Evolutionary conservation across 2,888 invertebrate genomes (phyloP), one percentile per base, ranked within the genome.

Genomic region (Macaria liturata): DNA sequence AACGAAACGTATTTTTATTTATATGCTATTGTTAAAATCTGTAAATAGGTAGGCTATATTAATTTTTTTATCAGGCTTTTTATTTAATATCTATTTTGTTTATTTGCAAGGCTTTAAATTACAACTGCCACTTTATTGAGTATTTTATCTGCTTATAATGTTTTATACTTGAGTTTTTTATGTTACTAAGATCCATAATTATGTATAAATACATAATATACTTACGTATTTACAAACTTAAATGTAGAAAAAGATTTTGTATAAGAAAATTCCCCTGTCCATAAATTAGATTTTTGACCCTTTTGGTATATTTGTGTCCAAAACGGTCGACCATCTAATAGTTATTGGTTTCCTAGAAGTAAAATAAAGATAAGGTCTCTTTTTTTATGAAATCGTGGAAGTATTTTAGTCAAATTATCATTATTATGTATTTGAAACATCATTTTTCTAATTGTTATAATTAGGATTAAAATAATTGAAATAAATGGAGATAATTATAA

Each of bases 251-350:
- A 67, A 70, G 65, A 62, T 72, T 70, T 76, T 71, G 34, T 68
- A 65, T 74, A 75, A 75, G 70, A 75, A 71, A 72, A 70, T 70
- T 68, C 54, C 61, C 52, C 50, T 51, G 45, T 67, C 67, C 52
- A 70, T 69, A 54, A 72, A 88, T 89, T 90, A 89, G 88, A 84
- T 71, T 79, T 87, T 91, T 89, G 89, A 84, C 85, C 86, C 78
- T 81, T 73, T 83, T 81, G 91, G 47, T 20, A 46, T 45, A 47
- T n/a, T 60, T 60, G 44, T 42, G 57, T 67, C 83, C 90, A 76
- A 80, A 68, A 76, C 83, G 88, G 88, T 88, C 80, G 90, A 91
- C 88, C 78, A 62, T 86, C 83, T 91, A 89, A 90, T 89, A 60
- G 72, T 57, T 66, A 80, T 84, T 82, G 81, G 83, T 77, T 68